These are phyloP conservation scores for Chelonia mydas DNA, from an alignment of 2,797 vertebrate species.

Conservation along the genomic window DNA sequence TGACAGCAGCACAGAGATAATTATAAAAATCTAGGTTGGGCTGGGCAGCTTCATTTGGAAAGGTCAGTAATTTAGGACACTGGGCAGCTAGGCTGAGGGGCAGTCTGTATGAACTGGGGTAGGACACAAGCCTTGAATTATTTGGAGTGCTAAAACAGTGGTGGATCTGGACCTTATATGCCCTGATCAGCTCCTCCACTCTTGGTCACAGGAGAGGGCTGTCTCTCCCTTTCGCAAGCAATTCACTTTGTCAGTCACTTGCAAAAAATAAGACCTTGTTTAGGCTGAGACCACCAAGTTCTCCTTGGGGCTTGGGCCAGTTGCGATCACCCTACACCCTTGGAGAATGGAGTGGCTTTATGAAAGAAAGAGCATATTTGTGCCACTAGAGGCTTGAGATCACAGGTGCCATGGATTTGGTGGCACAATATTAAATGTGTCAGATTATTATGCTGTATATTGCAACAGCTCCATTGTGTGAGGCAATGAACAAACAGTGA, in stretches of 20 bases:
- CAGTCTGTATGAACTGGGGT: constrained; percentile 19
- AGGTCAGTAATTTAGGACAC: not conserved
- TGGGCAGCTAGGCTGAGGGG: constrained; percentile 12
- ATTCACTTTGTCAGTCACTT: constrained; percentile 51
- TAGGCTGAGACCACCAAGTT: constrained; percentile 35
- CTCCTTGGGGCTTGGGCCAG: not conserved
- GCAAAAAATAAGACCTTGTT: constrained; percentile 44
- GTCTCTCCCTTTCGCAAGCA: constrained; percentile 55
- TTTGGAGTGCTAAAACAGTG: constrained; percentile 43
- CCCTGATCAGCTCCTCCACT: constrained; percentile 43
- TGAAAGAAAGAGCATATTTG: not conserved
- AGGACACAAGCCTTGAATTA: not conserved
- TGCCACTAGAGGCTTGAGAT: not conserved
- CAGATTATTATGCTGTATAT: not conserved
- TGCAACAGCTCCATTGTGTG: not conserved
- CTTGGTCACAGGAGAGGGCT: constrained; percentile 59
- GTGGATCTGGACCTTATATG: constrained; percentile 52
- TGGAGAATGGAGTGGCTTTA: constrained; percentile 16
- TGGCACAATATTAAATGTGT: not conserved
- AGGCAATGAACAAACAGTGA: not conserved
- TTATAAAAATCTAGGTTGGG: not conserved
- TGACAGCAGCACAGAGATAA: not conserved
- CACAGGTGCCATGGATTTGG: not conserved
- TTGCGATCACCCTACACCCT: not conserved
- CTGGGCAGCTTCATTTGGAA: not conserved